Percentiles rank a stretch among this genome's conserved stretches.
Conservation (phyloP, 2,113 vertebrate genomes). For the Neodontobutis hainanensis region DNA sequence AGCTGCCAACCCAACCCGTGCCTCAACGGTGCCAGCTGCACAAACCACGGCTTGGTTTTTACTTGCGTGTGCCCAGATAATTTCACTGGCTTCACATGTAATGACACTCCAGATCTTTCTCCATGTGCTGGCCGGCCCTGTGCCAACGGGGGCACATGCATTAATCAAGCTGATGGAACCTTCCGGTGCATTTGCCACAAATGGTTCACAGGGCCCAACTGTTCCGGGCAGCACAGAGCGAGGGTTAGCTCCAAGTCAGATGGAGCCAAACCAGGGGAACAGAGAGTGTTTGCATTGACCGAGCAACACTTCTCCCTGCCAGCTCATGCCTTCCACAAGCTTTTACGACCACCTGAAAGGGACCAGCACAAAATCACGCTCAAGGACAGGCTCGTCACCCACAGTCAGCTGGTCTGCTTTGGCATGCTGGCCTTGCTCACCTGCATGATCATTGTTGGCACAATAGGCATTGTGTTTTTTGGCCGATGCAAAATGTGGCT, state of each 20-base stretch:
- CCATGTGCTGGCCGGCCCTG: conserved; percentile 82
- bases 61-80: conserved; percentile 83
- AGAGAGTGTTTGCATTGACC: conserved; percentile 55
- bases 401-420: conserved; percentile 92
- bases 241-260: conserved; percentile 52
- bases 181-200: conserved; percentile 84
- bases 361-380: conserved; percentile 89
- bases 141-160: conserved; percentile 85
- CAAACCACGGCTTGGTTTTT: conserved; percentile 80
- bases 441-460: conserved; percentile 89
- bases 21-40: conserved; percentile 87
- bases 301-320: conserved; percentile 78
- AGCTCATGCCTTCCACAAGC: conserved; percentile 82
- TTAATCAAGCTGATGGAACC: conserved; percentile 73
- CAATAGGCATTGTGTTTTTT: conserved; percentile 88
- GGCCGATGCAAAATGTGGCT: conserved; percentile 92
- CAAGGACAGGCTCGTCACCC: conserved; percentile 88
- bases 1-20: conserved; percentile 88
- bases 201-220: conserved; percentile 82
- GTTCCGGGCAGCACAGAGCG: conserved; percentile 64
- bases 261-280: conserved; percentile 55
- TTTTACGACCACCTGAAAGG: conserved; percentile 78
- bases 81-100: conserved; percentile 86
- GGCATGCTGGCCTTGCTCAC: conserved; percentile 91
- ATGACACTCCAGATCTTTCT: conserved; percentile 56